Percentiles rank a stretch among this genome's conserved stretches.
Evolutionary conservation across 2,888 invertebrate genomes (phyloP).

Genomic region (Hermaeophaga mercurialis): DNA sequence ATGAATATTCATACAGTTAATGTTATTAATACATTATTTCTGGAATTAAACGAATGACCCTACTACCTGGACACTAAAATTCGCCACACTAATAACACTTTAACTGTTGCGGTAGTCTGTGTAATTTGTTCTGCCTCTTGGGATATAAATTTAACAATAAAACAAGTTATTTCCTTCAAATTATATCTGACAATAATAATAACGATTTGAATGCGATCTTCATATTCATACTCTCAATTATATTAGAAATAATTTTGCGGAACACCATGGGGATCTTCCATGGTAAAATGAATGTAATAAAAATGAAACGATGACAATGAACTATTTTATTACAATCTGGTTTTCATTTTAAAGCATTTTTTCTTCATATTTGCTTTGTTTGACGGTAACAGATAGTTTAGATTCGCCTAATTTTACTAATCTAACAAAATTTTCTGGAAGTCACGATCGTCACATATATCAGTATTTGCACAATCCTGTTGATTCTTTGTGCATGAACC

Average conservation of each 20-base stretch:
- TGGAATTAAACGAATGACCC: background rate
- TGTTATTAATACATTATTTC: background rate
- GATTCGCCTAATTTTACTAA: too few relatives aligned
- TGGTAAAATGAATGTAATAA: too few relatives aligned
- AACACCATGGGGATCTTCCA: too few relatives aligned
- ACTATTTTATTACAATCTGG: too few relatives aligned
- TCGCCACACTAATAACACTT: background rate
- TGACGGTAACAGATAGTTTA: too few relatives aligned
- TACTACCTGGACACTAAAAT: background rate
- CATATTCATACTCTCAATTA: too few relatives aligned
- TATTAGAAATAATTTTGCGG: too few relatives aligned
- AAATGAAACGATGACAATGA: too few relatives aligned
- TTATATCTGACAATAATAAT: background rate
- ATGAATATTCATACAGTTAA: background rate
- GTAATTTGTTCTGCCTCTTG: background rate
- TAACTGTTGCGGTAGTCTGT: background rate
- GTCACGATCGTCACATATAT: constrained; percentile 1
- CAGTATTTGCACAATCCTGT: constrained; percentile 11
- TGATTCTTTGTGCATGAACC: background rate
- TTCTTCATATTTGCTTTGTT: too few relatives aligned
- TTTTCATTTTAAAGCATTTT: too few relatives aligned
- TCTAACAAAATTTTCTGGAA: background rate
- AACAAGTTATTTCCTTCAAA: background rate
- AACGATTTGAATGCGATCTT: background rate
- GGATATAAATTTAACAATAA: background rate